Evolutionary conservation across 2,113 vertebrate species (phyloP), one percentile per base, ranked within the genome.

Genomic region (Laterallus jamaicensis): DNA sequence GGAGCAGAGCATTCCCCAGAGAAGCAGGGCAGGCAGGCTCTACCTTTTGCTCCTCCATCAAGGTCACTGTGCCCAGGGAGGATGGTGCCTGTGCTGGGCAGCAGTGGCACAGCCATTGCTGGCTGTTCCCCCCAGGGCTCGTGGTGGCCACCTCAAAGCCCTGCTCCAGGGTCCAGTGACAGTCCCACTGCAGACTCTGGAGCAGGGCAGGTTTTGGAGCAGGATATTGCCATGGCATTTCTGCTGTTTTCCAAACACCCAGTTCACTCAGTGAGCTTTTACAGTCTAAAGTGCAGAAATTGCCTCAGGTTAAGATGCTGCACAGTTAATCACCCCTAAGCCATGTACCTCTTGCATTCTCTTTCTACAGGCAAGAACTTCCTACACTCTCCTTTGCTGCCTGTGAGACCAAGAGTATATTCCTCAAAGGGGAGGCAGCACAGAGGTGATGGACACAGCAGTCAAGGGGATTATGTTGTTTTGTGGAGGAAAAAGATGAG

Each of bases 71-170:
- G 64, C 56, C 60, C 50, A 10, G 44, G 32, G 21, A 37, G 56
- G 25, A 11, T 0, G 3, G 5, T 4, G 17, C 6, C 12, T 0
- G 3, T 7, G 5, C 47, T 6, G 26, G 29, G 0, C 39, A 37
- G 82, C 50, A 63, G 59, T 0, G 1, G 14, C 10, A 1, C 0
- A 5, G 52, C 25, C 7, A 12, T 54, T 1, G 0, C 44, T 6
- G 19, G 0, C 28, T 6, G 69, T 21, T 6, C 28, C 73, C 58
- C 18, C 29, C 26, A 29, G 69, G 28, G 17, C 52, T 68, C 49
- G 24, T 20, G 5, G 1, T 32, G 37, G 7, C 15, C 60, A 14
- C 58, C 19, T 18, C 1, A 0, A 21, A 35, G 7, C 47, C 49
- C 5, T 39, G 11, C 49, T 37, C 11, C 26, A 6, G 35, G 4